Evolutionary conservation across 2,888 invertebrate genomes (phyloP), one percentile per base, ranked within the genome.

Genomic region (Danaus chrysippus): DNA sequence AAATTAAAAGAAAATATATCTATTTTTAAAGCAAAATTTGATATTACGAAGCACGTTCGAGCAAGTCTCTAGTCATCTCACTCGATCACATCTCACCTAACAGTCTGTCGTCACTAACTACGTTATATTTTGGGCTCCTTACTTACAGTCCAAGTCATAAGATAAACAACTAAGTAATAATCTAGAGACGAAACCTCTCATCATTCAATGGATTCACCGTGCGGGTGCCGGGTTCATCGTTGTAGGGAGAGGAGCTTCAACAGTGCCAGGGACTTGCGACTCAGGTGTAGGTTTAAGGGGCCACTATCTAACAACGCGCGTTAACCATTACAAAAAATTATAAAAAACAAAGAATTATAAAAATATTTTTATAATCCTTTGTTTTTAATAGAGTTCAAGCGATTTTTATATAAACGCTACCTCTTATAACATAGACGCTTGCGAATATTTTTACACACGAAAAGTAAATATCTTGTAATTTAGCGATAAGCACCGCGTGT

Each of bases 401-500:
- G 2, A 5, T 23, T 23, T 5, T 23, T 23, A 5, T 3, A 34
- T 41, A 59, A 56, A 10, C 71, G 71, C 68, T 67, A 3, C 3
- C 64, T 59, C 74, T 62, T 56, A 10, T 69, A 41, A 59, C 67
- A 71, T 63, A 58, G 54, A 62, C 70, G 72, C 61, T 78, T 81
- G 84, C 82, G 86, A 87, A 87, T 84, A 86, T 86, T 86, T 86
- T 86, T 85, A 84, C 81, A 78, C 81, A 75, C 68, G 70, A 72
- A 74, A 78, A 75, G 80, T 77, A 80, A 82, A 84, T 83, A 82
- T 83, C 83, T 82, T 81, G 83, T 85, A 83, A 86, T 84, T 82
- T 79, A 65, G 78, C 71, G 86, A 87, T 86, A 86, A 82, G 76
- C 73, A 70, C 71, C 68, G 77, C 74, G 78, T 79, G 86, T 70